These are phyloP conservation scores for Albula goreensis DNA, from an alignment of 2,113 vertebrate species.

Conservation along the genomic window DNA sequence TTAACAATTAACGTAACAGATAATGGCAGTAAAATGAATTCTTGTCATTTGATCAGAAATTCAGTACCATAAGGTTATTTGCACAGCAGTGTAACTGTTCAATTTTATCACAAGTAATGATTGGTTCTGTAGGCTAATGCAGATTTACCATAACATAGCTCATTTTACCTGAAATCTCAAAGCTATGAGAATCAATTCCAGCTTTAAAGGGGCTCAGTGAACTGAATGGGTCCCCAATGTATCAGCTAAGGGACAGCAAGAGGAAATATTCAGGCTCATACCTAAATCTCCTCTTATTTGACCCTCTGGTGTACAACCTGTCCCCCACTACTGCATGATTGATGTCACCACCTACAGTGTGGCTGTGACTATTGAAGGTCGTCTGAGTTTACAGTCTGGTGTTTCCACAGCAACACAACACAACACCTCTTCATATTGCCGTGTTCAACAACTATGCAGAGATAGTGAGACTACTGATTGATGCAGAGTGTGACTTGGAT, in stretches of 20 bases:
- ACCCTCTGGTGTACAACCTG: too few relatives aligned
- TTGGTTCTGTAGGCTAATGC: too few relatives aligned
- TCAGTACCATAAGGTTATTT: neutral
- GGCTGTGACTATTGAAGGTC: neutral
- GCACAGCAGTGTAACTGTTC: too few relatives aligned
- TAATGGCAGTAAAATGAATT: neutral
- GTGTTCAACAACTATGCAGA: conserved; percentile 75
- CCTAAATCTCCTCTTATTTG: neutral
- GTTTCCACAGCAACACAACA: conserved; percentile 70
- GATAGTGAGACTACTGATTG: conserved; percentile 75
- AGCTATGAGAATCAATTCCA: too few relatives aligned
- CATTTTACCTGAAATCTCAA: too few relatives aligned
- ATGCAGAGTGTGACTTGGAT: conserved; percentile 76
- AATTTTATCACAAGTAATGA: too few relatives aligned
- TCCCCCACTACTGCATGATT: too few relatives aligned
- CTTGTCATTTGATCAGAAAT: neutral
- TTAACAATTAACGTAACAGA: too few relatives aligned
- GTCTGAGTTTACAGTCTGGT: neutral
- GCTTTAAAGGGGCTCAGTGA: neutral
- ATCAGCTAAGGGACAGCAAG: neutral
- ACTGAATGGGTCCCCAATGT: neutral
- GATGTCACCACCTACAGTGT: neutral
- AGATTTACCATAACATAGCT: too few relatives aligned
- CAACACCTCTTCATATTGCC: conserved; percentile 71
- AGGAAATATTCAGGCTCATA: neutral